A percentile compares a stretch with the other conserved stretches of the same genome.
phyloP scores from a whole-genome alignment of 2,888 invertebrate genomes.

The Glomeris marginata region DNA sequence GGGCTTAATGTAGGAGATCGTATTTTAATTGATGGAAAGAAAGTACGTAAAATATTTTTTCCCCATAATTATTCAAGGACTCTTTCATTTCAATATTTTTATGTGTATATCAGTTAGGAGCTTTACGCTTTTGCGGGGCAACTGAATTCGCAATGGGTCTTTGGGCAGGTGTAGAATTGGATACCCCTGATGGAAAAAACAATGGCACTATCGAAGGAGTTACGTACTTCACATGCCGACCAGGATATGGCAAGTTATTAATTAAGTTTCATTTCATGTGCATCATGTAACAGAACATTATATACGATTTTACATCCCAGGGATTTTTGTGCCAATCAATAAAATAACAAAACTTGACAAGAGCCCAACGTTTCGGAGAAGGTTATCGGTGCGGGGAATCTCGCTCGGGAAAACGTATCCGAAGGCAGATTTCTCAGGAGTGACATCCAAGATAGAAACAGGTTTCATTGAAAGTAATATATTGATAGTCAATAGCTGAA shows the following conservation, averaged over 20 bases:
- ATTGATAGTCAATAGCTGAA: background rate
- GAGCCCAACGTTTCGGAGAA: conserved; percentile 3
- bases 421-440: conserved; percentile 29
- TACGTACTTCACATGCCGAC: conserved; percentile 31
- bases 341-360: conserved; percentile 29
- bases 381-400: conserved; percentile 6
- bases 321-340: conserved; percentile 34
- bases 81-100: background rate
- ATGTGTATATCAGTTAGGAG: conserved; percentile 15
- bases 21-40: conserved; percentile 23
- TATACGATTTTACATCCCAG: conserved; percentile 20
- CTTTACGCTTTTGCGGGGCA: conserved; percentile 31
- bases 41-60: conserved; percentile 13
- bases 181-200: conserved; percentile 35
- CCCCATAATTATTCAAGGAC: background rate
- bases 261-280: background rate
- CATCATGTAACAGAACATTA: background rate
- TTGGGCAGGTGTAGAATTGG: conserved; percentile 38
- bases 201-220: conserved; percentile 36
- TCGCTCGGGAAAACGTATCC: conserved; percentile 14
- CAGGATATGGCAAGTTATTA: conserved; percentile 28
- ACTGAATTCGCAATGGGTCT: conserved; percentile 36
- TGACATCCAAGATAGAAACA: conserved; percentile 33
- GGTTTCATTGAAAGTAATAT: conserved; percentile 20
- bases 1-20: conserved; percentile 23